These are phyloP conservation scores for Paramormyrops kingsleyae DNA, from an alignment of 2,113 vertebrate species.

Conservation along the genomic window DNA sequence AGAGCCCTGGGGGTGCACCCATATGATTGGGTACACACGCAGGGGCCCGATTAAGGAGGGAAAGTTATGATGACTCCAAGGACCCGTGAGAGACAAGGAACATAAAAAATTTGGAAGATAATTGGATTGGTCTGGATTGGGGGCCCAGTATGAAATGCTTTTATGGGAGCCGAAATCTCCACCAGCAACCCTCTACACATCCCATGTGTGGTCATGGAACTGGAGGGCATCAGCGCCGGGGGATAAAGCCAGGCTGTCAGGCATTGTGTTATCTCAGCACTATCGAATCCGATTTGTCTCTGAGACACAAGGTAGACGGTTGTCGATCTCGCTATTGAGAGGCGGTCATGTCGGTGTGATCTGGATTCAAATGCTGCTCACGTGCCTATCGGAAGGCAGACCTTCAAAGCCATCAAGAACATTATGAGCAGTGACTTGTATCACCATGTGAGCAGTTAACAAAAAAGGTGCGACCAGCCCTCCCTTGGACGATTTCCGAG, in stretches of 20 bases:
- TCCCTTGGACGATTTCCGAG: not conserved
- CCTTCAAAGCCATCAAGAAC: not conserved
- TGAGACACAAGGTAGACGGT: not conserved
- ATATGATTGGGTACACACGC: not conserved
- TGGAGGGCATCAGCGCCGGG: not conserved
- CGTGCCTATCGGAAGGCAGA: not conserved
- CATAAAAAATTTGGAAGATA: not conserved
- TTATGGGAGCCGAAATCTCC: not conserved
- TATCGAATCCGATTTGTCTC: not conserved
- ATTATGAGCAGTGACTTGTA: not conserved
- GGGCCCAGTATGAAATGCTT: not conserved
- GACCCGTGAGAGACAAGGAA: not conserved
- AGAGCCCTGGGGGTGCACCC: not conserved
- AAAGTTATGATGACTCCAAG: not conserved
- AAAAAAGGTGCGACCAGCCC: not conserved
- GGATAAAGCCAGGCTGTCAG: not conserved
- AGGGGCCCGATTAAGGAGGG: not conserved
- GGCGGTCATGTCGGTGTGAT: not conserved
- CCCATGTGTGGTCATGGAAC: not conserved
- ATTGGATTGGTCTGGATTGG: not conserved
- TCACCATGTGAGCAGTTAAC: not conserved
- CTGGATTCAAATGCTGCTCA: not conserved
- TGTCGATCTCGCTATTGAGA: not conserved
- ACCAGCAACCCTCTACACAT: not conserved
- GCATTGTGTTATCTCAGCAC: not conserved